A percentile compares a stretch with the other conserved stretches of the same genome.
Evolutionary conservation across 35 echinoderm and acorn worm species (phyloP).

Genomic region (Apostichopus japonicus): DNA sequence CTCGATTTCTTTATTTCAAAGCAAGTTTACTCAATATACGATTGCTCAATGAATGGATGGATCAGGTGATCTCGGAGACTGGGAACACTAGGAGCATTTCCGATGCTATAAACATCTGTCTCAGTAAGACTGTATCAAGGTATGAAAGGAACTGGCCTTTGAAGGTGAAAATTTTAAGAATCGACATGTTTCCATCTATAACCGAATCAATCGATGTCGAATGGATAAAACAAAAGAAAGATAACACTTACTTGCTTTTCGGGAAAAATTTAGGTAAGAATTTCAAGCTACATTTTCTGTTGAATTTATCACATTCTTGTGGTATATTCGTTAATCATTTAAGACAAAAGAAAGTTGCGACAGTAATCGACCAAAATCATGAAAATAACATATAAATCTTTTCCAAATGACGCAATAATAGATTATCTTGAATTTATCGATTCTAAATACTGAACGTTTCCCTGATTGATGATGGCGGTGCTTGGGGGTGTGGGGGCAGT

Average conservation of each 20-base stretch:
- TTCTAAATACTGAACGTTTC: too few relatives aligned
- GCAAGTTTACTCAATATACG: not conserved
- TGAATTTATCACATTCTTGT: too few relatives aligned
- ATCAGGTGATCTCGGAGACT: not conserved
- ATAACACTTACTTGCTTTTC: slow-evolving; percentile 21
- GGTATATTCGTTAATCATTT: too few relatives aligned
- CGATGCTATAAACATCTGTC: not conserved
- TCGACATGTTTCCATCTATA: slow-evolving; percentile 38
- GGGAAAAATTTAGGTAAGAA: slow-evolving; percentile 46
- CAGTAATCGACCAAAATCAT: too few relatives aligned
- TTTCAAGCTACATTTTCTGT: not conserved
- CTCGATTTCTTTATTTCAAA: slow-evolving; percentile 59
- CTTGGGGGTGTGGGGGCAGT: too few relatives aligned
- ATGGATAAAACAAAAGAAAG: slow-evolving; percentile 6
- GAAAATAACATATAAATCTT: too few relatives aligned
- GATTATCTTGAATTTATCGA: too few relatives aligned
- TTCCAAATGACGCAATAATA: too few relatives aligned
- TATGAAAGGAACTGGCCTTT: slow-evolving; percentile 15
- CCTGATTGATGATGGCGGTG: too few relatives aligned
- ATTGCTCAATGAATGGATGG: not conserved
- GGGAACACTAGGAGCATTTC: not conserved
- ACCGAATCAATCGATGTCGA: slow-evolving; percentile 3
- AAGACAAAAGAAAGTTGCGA: too few relatives aligned
- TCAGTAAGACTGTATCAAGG: slow-evolving; percentile 31
- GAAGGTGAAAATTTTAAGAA: slow-evolving; percentile 26